Conservation (phyloP, 2,797 vertebrate species). For the Molossus alvarezi region DNA sequence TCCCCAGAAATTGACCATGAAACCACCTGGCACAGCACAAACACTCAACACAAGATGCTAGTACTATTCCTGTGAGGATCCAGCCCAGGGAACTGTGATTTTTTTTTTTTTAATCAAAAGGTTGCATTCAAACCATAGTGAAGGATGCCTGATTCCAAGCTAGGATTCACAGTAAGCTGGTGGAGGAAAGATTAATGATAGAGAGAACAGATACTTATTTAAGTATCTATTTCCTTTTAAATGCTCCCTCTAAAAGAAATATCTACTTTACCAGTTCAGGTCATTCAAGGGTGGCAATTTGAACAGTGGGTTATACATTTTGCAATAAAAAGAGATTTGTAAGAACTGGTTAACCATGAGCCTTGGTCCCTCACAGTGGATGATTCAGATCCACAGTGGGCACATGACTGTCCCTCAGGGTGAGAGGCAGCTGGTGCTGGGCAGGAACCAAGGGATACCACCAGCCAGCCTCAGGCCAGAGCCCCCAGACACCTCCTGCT, state of each 20-base stretch:
- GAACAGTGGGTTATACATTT: not conserved
- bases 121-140: not conserved
- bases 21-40: not conserved
- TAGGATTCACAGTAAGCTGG: not conserved
- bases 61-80: not conserved
- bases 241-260: not conserved
- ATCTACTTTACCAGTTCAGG: not conserved
- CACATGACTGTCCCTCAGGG: slow-evolving; percentile 15
- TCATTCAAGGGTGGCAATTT: not conserved
- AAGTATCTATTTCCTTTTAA: slow-evolving; percentile 60
- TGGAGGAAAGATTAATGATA: not conserved
- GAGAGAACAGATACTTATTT: not conserved
- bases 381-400: slow-evolving; percentile 42
- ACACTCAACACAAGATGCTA: not conserved
- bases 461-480: slow-evolving; percentile 1
- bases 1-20: not conserved
- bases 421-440: slow-evolving; percentile 60
- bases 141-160: not conserved
- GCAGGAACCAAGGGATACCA: slow-evolving; percentile 44
- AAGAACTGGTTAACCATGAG: not conserved
- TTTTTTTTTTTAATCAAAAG: not conserved
- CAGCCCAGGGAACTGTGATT: not conserved
- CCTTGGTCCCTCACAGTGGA: not conserved
- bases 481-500: slow-evolving; percentile 50
- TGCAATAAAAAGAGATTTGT: slow-evolving; percentile 47